phyloP scores from a whole-genome alignment of 30 jellyfish, hydroid and myxozoan species.

The Aurelia aurita region DNA sequence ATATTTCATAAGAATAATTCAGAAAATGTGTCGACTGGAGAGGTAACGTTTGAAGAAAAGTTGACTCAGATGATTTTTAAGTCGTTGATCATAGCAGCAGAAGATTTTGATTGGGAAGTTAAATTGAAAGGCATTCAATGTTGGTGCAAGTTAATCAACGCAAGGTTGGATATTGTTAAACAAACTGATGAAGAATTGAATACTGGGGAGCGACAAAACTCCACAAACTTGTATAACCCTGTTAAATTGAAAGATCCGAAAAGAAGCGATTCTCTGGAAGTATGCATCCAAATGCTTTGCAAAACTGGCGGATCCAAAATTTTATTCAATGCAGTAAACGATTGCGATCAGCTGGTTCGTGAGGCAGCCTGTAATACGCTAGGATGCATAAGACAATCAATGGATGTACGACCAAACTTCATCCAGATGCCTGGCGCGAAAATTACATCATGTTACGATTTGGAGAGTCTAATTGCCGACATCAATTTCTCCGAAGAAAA shows the following conservation, averaged over 20 bases:
- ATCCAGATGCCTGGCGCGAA: background rate
- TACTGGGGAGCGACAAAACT: background rate
- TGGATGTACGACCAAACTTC: background rate
- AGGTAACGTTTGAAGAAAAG: background rate
- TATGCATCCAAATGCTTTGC: constrained; percentile 7
- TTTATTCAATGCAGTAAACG: constrained; percentile 40
- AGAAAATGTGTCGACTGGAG: background rate
- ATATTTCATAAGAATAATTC: background rate
- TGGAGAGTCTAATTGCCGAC: background rate
- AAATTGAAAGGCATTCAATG: constrained; percentile 61
- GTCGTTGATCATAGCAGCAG: constrained; percentile 18
- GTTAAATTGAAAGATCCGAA: background rate
- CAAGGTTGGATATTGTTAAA: background rate
- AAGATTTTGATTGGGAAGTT: constrained; percentile 69
- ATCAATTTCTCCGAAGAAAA: background rate
- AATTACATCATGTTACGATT: constrained; percentile 37
- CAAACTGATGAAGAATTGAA: background rate
- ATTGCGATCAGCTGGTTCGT: constrained; percentile 61
- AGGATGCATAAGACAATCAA: background rate
- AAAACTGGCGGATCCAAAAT: constrained; percentile 25
- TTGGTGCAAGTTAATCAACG: constrained; percentile 32
- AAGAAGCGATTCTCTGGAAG: background rate
- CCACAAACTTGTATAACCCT: background rate
- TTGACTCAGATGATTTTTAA: constrained; percentile 17
- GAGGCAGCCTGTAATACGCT: constrained; percentile 29